Base-by-base conservation (phyloP, 2,888 invertebrate species). In the Odontocolon sp. region DNA sequence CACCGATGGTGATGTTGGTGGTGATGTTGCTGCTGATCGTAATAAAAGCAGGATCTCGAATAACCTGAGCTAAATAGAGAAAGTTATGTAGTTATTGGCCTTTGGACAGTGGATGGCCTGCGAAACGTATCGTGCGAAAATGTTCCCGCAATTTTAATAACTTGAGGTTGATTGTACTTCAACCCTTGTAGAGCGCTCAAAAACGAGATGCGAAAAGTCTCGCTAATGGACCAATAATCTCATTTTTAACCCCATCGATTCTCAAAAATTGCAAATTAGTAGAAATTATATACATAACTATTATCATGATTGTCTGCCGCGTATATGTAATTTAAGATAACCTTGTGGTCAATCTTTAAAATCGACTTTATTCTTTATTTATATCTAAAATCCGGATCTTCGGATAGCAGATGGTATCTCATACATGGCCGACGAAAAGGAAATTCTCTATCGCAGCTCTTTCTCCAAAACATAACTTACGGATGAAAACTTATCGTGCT, bases 391-490 rank as follows among this genome's bases (percentile, higher is more conserved):
- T 26, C 16, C 54, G 23, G 21, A 40, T 71, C 26, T 8, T 11
- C 50, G 11, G 18, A 18, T 47, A 33, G 26, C 76, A 76, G 76
- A 76, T 76, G 76, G 54, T 67, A 47, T 38, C 68, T 11, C 59
- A 36, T 18, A 18, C n/a, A 2, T 56, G 18, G 47, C 56, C 63
- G 50, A 63, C 38, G 54, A 61, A 59, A 61, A 5, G 67, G 50
- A 71, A 76, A 67, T 76, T 67, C 50, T 77, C 69, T 73, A 38
- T 61, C 47, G 16, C 42, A 2, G 33, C 33, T 36, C 8, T 1
- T 8, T 14, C 8, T 36, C 11, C 3, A 45, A 33, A 36, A 57
- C 18, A 45, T 47, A 70, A 66, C 26, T 70, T 64, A 56, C 36
- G 61, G 68, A 71, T 70, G 40, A 5, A 47, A 72, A 63, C 11